Evolutionary conservation across 30 jellyfish, hydroid and myxozoan species (phyloP).

Genomic region (Sanderia malayensis): DNA sequence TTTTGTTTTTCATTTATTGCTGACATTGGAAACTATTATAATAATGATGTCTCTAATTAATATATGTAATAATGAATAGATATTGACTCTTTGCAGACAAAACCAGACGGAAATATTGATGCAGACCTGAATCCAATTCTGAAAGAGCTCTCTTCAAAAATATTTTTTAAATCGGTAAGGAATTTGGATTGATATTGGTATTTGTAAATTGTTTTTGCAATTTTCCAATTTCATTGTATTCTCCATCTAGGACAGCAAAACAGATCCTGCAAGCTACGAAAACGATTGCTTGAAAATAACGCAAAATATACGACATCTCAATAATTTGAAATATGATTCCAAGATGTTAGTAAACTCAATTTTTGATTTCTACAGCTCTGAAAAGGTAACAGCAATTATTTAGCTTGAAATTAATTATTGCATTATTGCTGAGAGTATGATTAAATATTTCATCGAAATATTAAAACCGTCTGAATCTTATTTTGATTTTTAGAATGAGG

Average conservation of each 20-base stretch:
- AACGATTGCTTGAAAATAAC: background rate
- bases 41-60: too few species aligned
- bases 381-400: background rate
- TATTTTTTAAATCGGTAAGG: background rate
- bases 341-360: background rate
- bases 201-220: too few species aligned
- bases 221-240: background rate
- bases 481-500: slow-evolving; percentile 9
- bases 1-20: too few species aligned
- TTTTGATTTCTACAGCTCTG: background rate
- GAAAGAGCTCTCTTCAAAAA: background rate
- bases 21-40: too few species aligned
- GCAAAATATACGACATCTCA: background rate
- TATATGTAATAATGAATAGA: too few species aligned
- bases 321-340: background rate
- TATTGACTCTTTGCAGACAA: background rate
- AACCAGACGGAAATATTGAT: background rate
- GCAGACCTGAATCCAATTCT: background rate
- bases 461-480: background rate
- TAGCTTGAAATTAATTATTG: background rate
- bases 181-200: too few species aligned
- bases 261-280: background rate
- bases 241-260: background rate
- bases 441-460: too few species aligned
- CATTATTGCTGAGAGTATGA: too few species aligned